Conservation (phyloP, 2,797 vertebrate species). For the Jordanella pulchra region DNA sequence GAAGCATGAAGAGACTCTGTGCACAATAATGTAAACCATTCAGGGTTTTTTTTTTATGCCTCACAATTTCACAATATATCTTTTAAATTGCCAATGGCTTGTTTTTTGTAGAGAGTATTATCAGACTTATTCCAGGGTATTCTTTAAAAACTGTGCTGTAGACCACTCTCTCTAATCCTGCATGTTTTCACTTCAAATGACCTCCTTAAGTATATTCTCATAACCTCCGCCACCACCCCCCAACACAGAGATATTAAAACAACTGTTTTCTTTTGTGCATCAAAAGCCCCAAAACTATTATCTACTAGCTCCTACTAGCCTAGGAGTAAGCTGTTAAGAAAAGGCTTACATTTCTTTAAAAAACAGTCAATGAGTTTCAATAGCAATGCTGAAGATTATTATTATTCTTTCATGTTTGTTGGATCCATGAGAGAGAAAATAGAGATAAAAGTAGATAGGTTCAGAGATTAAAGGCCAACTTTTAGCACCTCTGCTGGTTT, state of each 20-base stretch:
- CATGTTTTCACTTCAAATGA: conserved; percentile 22
- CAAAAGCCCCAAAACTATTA: conserved; percentile 26
- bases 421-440: conserved; percentile 30
- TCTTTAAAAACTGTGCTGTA: conserved; percentile 4
- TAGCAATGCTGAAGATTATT: conserved; percentile 2
- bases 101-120: conserved; percentile 30
- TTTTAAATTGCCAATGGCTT: conserved; percentile 18
- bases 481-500: conserved; percentile 20
- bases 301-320: conserved; percentile 11
- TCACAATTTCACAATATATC: conserved; percentile 36
- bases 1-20: not conserved
- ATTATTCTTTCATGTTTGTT: conserved; percentile 32
- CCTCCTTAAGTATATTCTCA: conserved; percentile 24
- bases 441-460: conserved; percentile 24
- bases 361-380: conserved; percentile 24
- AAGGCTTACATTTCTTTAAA: conserved; percentile 22
- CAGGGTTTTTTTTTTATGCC: conserved; percentile 4
- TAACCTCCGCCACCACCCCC: not conserved
- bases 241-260: conserved; percentile 1
- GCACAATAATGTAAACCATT: not conserved
- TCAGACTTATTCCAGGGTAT: conserved; percentile 7
- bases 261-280: conserved; percentile 8
- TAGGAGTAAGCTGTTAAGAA: conserved; percentile 1
- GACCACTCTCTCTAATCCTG: conserved; percentile 13
- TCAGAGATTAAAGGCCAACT: conserved; percentile 47